phyloP scores from a whole-genome alignment of 2,888 invertebrate genomes.

The Tetropium fuscum region DNA sequence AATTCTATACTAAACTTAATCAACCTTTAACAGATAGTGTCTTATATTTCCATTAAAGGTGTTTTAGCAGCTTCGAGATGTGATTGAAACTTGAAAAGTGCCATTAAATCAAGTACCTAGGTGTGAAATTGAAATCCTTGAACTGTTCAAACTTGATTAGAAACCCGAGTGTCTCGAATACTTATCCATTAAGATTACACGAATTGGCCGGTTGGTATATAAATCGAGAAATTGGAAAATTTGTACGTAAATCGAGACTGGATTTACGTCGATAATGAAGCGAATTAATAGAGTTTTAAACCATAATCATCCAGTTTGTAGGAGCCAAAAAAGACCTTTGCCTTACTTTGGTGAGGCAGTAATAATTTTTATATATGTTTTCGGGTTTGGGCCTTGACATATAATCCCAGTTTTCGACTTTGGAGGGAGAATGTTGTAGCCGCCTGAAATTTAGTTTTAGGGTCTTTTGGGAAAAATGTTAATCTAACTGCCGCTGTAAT shows the following conservation, averaged over 20 bases:
- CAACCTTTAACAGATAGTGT: constrained; percentile 6
- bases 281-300: constrained; percentile 40
- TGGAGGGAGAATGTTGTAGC: too few relatives aligned
- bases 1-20: too few relatives aligned
- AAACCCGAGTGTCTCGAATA: neutral
- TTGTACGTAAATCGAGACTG: constrained; percentile 21
- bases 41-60: constrained; percentile 4
- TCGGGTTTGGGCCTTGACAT: too few relatives aligned
- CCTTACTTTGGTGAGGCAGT: too few relatives aligned
- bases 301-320: too few relatives aligned
- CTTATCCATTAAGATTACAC: constrained; percentile 15
- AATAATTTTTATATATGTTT: too few relatives aligned
- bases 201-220: constrained; percentile 5
- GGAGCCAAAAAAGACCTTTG: too few relatives aligned
- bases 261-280: constrained; percentile 33
- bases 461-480: too few relatives aligned
- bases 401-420: too few relatives aligned
- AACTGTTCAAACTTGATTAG: constrained; percentile 15
- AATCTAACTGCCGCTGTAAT: too few relatives aligned
- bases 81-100: constrained; percentile 15
- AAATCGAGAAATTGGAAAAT: constrained; percentile 25
- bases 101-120: constrained; percentile 5
- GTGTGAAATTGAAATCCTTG: constrained; percentile 16
- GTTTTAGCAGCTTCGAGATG: neutral
- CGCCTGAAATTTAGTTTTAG: too few relatives aligned